These are phyloP conservation scores for Hecatera dysodea DNA, from an alignment of 2,888 invertebrate species.

Conservation along the genomic window DNA sequence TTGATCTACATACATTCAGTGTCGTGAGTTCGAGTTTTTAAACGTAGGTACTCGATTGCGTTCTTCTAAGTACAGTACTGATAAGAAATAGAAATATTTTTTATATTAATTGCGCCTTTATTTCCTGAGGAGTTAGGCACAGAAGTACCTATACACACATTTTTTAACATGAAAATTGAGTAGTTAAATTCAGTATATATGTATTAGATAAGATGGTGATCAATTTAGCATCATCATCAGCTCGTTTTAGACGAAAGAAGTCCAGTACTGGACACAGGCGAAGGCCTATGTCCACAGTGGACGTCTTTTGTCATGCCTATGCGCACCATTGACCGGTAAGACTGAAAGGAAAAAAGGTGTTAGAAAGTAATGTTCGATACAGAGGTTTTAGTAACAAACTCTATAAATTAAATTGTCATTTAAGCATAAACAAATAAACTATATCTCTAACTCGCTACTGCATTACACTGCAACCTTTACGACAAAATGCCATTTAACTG, in stretches of 20 bases:
- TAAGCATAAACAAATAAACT: not conserved
- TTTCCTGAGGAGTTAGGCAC: not conserved
- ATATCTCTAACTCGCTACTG: not conserved
- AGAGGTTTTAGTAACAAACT: not conserved
- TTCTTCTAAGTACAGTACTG: too few species aligned
- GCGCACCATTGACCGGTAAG: too few species aligned
- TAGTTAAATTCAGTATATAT: not conserved
- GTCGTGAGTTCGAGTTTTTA: too few species aligned
- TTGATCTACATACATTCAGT: not conserved
- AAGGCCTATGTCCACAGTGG: too few species aligned
- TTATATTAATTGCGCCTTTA: not conserved
- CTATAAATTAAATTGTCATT: not conserved
- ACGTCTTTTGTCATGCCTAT: too few species aligned
- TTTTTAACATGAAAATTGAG: not conserved
- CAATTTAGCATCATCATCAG: too few species aligned
- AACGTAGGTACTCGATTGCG: too few species aligned
- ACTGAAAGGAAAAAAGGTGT: not conserved
- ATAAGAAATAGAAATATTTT: too few species aligned
- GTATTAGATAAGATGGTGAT: too few species aligned
- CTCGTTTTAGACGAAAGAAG: too few species aligned
- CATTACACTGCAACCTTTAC: constrained; percentile 5
- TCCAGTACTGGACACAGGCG: too few species aligned
- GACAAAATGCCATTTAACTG: constrained; percentile 18
- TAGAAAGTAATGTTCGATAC: not conserved
- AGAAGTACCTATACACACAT: not conserved